Evolutionary conservation across 2,888 invertebrate genomes (phyloP).

Genomic region (Vesta saturnalis): DNA sequence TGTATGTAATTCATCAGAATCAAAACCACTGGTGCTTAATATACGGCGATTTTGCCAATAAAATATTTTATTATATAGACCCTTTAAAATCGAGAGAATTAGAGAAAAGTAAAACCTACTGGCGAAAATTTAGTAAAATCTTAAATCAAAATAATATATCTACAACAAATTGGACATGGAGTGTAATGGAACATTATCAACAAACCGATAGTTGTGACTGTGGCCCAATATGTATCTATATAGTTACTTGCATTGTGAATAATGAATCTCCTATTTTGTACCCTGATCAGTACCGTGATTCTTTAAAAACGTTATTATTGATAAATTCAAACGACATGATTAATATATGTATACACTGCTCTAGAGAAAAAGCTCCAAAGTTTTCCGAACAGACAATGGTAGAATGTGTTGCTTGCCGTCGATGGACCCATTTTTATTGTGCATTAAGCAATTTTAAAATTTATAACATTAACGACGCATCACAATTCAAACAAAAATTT

Average conservation of each 20-base stretch:
- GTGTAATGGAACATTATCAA: not conserved
- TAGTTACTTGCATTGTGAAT: not conserved
- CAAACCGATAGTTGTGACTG: constrained; percentile 2
- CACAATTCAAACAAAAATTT: not conserved
- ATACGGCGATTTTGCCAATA: not conserved
- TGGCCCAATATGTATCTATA: constrained; percentile 6
- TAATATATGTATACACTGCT: not conserved
- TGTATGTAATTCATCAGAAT: not conserved
- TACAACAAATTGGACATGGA: not conserved
- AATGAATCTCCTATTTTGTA: not conserved
- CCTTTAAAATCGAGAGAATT: constrained; percentile 3
- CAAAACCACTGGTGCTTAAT: not conserved
- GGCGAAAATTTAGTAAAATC: constrained; percentile 6
- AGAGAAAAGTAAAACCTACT: constrained; percentile 4
- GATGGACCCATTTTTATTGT: constrained; percentile 9
- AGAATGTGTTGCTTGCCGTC: not conserved
- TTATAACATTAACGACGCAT: not conserved
- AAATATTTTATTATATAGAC: constrained; percentile 1
- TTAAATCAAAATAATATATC: not conserved
- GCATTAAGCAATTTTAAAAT: not conserved
- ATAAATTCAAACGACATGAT: not conserved
- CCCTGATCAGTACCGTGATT: not conserved
- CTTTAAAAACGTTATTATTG: not conserved
- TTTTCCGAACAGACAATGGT: constrained; percentile 1
- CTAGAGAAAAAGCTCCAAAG: not conserved